Percentiles rank a stretch among this genome's conserved stretches.
phyloP scores from a whole-genome alignment of 2,113 vertebrate species.

The Bos indicus region DNA sequence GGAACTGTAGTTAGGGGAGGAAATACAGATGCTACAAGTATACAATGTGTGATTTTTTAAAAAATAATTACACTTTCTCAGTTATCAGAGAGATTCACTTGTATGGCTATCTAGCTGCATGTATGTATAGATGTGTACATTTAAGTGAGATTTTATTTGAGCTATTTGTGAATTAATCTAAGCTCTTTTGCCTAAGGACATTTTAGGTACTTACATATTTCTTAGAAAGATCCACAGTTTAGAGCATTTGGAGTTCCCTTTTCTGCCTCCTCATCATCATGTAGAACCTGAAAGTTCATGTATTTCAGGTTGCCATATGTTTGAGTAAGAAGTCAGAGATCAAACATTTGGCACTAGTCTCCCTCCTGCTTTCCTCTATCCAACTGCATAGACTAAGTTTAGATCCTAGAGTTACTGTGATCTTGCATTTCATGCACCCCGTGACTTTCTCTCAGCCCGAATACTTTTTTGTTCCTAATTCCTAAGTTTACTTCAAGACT shows the following conservation, averaged over 20 bases:
- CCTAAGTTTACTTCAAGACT: neutral
- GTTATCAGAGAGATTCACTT: neutral
- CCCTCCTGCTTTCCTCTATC: neutral
- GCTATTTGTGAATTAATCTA: neutral
- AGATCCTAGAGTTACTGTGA: neutral
- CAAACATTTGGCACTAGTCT: neutral
- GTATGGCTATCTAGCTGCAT: neutral
- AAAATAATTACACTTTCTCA: neutral
- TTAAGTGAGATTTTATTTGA: neutral
- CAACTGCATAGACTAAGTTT: neutral
- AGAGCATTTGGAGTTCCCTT: neutral
- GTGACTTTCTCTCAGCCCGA: neutral
- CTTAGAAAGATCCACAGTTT: neutral
- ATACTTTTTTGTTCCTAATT: neutral
- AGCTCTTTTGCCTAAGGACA: neutral
- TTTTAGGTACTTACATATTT: neutral
- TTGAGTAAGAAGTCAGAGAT: constrained; percentile 21
- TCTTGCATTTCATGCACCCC: neutral
- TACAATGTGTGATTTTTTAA: neutral
- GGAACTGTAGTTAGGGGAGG: neutral
- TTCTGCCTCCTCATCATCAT: neutral
- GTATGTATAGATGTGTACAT: neutral
- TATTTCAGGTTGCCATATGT: neutral
- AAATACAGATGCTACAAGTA: neutral
- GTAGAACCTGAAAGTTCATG: neutral